Evolutionary conservation across 2,797 vertebrate species (phyloP).

Genomic region (Phylloscopus collybita): DNA sequence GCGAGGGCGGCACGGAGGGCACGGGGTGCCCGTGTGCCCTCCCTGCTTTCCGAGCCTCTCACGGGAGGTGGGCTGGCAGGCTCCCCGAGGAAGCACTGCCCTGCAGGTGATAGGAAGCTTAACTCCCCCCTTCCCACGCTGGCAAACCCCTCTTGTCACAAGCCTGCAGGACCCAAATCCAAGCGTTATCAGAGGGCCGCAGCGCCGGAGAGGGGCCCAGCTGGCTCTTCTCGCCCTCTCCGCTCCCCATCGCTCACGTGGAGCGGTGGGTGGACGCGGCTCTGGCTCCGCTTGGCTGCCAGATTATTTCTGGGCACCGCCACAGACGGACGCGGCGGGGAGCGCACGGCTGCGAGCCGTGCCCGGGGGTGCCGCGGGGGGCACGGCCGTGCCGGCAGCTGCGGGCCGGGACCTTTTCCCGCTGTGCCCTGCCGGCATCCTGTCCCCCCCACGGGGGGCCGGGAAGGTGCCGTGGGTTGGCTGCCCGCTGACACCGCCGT

Average conservation of each 20-base stretch:
- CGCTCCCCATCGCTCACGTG: slow-evolving; percentile 7
- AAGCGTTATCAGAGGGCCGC: slow-evolving; percentile 28
- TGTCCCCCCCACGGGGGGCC: background rate
- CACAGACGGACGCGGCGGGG: slow-evolving; percentile 1
- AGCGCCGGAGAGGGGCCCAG: background rate
- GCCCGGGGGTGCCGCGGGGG: background rate
- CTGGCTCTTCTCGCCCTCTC: background rate
- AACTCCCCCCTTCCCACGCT: background rate
- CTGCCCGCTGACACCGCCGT: background rate
- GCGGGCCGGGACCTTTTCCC: background rate
- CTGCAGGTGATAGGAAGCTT: slow-evolving; percentile 23
- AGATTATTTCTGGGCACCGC: slow-evolving; percentile 46
- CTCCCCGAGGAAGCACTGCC: background rate
- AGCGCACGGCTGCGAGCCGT: background rate
- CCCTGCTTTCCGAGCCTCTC: background rate
- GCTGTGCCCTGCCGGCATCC: background rate
- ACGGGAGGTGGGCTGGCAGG: background rate
- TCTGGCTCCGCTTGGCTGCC: background rate
- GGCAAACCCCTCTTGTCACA: background rate
- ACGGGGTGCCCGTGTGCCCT: fast-evolving
- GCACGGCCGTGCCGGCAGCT: background rate
- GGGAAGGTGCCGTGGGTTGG: background rate
- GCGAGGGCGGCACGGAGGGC: fast-evolving
- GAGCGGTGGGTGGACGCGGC: background rate
- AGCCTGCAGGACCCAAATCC: slow-evolving; percentile 29